These are phyloP conservation scores for Mastacembelus armatus DNA, from an alignment of 2,797 vertebrate genomes.

Conservation along the genomic window DNA sequence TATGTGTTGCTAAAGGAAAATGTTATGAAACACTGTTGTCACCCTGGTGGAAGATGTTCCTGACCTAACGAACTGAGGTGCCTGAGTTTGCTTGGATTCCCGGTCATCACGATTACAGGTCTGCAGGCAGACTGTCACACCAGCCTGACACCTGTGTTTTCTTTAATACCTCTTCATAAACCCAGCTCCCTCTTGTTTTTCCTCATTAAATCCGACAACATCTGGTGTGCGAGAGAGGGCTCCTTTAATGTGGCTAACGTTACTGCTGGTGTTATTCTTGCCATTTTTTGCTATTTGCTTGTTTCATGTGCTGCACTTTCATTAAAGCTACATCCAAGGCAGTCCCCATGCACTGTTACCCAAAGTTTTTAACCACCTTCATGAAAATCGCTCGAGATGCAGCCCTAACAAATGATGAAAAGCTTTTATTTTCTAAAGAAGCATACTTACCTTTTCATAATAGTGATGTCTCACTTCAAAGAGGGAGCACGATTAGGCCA, in stretches of 20 bases:
- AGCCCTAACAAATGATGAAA: constrained; percentile 84
- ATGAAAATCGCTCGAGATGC: constrained; percentile 76
- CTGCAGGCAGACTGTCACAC: constrained; percentile 10
- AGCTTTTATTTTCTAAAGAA: constrained; percentile 85
- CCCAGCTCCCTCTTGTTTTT: constrained; percentile 77
- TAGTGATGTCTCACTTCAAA: constrained; percentile 88
- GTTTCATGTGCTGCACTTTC: constrained; percentile 70
- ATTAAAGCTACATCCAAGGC: constrained; percentile 69
- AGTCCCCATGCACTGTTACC: constrained; percentile 62
- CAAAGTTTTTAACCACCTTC: constrained; percentile 78
- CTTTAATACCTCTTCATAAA: constrained; percentile 73
- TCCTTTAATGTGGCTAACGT: constrained; percentile 83
- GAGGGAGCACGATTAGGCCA: constrained; percentile 84
- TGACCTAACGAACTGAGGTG: constrained; percentile 39
- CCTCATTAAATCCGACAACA: constrained; percentile 83
- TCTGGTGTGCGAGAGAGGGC: constrained; percentile 74
- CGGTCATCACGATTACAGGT: constrained; percentile 4
- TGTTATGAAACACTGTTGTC: constrained; percentile 69
- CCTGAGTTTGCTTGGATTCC: constrained; percentile 13
- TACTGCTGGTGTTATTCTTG: constrained; percentile 78
- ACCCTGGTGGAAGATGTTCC: constrained; percentile 25
- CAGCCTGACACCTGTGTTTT: constrained; percentile 80
- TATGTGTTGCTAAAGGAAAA: constrained; percentile 69
- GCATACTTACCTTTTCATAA: constrained; percentile 86
- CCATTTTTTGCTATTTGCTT: constrained; percentile 80